A percentile compares a stretch with the other conserved stretches of the same genome.
These are phyloP conservation scores for Temnothorax rugatulus DNA, from an alignment of 2,888 invertebrate species.

Conservation along the genomic window DNA sequence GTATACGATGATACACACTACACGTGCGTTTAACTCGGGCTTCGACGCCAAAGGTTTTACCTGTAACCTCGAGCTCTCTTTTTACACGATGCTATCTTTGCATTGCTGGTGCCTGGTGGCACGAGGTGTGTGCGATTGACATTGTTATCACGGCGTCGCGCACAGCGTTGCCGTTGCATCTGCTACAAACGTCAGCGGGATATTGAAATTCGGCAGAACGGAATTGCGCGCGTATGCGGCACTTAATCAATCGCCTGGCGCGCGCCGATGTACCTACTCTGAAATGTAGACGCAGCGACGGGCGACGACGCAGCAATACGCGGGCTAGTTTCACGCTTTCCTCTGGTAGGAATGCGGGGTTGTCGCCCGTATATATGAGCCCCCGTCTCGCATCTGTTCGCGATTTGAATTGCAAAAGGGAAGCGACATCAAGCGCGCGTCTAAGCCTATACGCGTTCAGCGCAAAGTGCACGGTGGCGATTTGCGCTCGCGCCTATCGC, in stretches of 20 bases:
- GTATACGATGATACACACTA: not conserved
- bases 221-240: slow-evolving; percentile 32
- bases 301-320: slow-evolving; percentile 37
- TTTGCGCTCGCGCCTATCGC: slow-evolving; percentile 28
- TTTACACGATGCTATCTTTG: not conserved
- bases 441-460: slow-evolving; percentile 36
- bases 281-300: slow-evolving; percentile 55
- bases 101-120: not conserved
- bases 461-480: slow-evolving; percentile 9
- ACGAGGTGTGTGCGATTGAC: not conserved
- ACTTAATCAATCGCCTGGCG: slow-evolving; percentile 59
- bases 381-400: slow-evolving; percentile 68
- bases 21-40: not conserved
- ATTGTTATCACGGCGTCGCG: slow-evolving; percentile 31
- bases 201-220: slow-evolving; percentile 46
- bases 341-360: slow-evolving; percentile 26
- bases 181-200: slow-evolving; percentile 43
- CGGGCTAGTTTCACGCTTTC: slow-evolving; percentile 60
- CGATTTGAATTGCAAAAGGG: slow-evolving; percentile 83
- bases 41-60: not conserved
- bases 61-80: not conserved
- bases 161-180: slow-evolving; percentile 28
- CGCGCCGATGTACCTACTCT: slow-evolving; percentile 31
- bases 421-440: slow-evolving; percentile 2
- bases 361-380: slow-evolving; percentile 65